Conservation (phyloP, 1,140 invertebrate genomes). For the Acromyrmex heyeri region DNA sequence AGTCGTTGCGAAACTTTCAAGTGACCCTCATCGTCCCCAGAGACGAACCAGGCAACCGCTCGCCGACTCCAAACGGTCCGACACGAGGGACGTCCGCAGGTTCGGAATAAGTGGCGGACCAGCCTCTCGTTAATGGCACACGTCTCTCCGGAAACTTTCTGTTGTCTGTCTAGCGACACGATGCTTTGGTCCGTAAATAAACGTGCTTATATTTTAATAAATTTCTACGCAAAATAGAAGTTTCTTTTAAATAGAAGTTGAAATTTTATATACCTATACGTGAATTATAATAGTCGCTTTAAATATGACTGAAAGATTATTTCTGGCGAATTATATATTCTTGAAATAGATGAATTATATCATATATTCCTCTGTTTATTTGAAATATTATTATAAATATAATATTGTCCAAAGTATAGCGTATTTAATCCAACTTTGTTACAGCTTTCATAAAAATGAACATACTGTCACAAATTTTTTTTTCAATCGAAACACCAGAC, state of each 20-base stretch:
- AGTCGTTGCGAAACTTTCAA: slow-evolving; percentile 58
- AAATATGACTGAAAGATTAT: background rate
- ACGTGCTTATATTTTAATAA: background rate
- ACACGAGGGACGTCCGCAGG: slow-evolving; percentile 43
- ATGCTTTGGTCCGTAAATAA: slow-evolving; percentile 5
- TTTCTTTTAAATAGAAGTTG: background rate
- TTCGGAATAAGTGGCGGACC: slow-evolving; percentile 39
- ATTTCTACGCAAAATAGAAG: too few species aligned
- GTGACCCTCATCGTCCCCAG: slow-evolving; percentile 60
- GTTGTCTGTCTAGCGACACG: slow-evolving; percentile 17
- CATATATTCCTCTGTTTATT: background rate
- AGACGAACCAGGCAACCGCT: slow-evolving; percentile 27
- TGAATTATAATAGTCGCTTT: background rate
- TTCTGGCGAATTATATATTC: background rate
- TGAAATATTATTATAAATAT: too few species aligned
- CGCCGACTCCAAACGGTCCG: slow-evolving; percentile 19
- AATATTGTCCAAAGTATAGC: too few species aligned
- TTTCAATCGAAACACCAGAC: too few species aligned
- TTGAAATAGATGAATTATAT: too few species aligned
- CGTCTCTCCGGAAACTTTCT: slow-evolving; percentile 47
- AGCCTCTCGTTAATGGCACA: slow-evolving; percentile 50
- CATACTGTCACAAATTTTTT: too few species aligned
- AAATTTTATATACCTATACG: background rate
- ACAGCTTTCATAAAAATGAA: too few species aligned
- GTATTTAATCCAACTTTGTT: too few species aligned